A percentile compares a stretch with the other conserved stretches of the same genome.
Evolutionary conservation across 2,797 vertebrate species (phyloP).

Genomic region (Geotrypetes seraphini): DNA sequence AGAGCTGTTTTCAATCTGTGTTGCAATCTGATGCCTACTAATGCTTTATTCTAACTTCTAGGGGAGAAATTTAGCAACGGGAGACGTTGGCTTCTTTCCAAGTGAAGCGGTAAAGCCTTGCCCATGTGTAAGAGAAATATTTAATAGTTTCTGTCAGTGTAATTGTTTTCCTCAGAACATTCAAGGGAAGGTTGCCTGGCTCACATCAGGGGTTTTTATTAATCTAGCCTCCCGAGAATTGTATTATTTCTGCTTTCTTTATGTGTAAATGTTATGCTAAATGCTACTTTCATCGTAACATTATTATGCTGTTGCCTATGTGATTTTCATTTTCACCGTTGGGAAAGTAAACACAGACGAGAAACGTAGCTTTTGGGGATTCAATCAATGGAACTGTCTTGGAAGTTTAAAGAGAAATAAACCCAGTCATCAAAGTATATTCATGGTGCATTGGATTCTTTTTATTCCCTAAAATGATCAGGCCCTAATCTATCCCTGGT

Average conservation of each 20-base stretch:
- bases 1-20: accelerated
- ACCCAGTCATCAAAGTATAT: neutral
- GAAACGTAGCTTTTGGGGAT: constrained; percentile 7
- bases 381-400: constrained; percentile 14
- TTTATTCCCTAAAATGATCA: neutral
- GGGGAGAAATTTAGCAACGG: constrained; percentile 82
- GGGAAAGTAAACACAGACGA: constrained; percentile 9
- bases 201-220: constrained; percentile 6
- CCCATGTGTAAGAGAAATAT: constrained; percentile 78
- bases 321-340: neutral
- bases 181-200: neutral
- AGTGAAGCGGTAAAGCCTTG: constrained; percentile 87
- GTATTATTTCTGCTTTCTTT: neutral
- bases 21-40: constrained; percentile 1
- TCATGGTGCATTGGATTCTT: neutral
- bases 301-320: neutral
- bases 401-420: constrained; percentile 10
- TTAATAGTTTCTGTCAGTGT: constrained; percentile 10
- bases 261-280: neutral
- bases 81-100: constrained; percentile 91
- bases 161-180: constrained; percentile 3
- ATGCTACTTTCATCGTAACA: constrained; percentile 2
- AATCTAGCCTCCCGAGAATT: neutral
- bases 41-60: constrained; percentile 50
- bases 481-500: constrained; percentile 15